Percentiles rank a stretch among this genome's conserved stretches.
These are phyloP conservation scores for Patiria miniata DNA, from an alignment of 35 echinoderm and acorn worm genomes.

Conservation along the genomic window DNA sequence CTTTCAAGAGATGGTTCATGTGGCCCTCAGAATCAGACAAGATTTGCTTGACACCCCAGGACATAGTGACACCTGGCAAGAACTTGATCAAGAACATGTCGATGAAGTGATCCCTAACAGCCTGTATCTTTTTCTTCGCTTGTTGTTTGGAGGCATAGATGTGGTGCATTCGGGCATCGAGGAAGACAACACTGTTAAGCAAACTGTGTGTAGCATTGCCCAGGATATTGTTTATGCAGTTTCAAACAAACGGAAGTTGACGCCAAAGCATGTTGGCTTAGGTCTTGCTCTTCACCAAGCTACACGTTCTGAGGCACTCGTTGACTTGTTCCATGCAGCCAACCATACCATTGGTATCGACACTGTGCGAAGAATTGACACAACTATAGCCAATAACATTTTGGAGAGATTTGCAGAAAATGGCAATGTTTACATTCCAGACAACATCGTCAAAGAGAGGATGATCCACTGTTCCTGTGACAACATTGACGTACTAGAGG, in stretches of 20 bases:
- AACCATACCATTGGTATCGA: slow-evolving; percentile 8
- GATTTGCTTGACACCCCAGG: not conserved
- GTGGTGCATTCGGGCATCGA: not conserved
- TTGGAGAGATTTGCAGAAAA: slow-evolving; percentile 28
- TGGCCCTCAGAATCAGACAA: not conserved
- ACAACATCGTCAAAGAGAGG: slow-evolving; percentile 19
- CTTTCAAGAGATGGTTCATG: slow-evolving; percentile 28
- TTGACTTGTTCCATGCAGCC: slow-evolving; percentile 16
- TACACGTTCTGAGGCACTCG: slow-evolving; percentile 12
- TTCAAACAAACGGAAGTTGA: slow-evolving; percentile 39
- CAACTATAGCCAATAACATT: slow-evolving; percentile 19
- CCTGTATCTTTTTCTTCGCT: not conserved
- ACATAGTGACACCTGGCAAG: not conserved
- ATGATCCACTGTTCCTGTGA: slow-evolving; percentile 43
- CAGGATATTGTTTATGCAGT: slow-evolving; percentile 49
- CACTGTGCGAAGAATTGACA: slow-evolving; percentile 31
- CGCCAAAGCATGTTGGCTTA: slow-evolving; percentile 44
- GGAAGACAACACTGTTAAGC: slow-evolving; percentile 16
- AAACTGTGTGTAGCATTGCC: slow-evolving; percentile 40
- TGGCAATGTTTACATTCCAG: slow-evolving; percentile 35
- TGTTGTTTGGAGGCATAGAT: not conserved
- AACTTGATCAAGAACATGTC: slow-evolving; percentile 8
- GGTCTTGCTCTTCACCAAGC: slow-evolving; percentile 1
- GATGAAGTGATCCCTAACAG: slow-evolving; percentile 48
- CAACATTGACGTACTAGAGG: slow-evolving; percentile 60